Evolutionary conservation across 2,113 vertebrate genomes (phyloP).

Genomic region (Gavia stellata): DNA sequence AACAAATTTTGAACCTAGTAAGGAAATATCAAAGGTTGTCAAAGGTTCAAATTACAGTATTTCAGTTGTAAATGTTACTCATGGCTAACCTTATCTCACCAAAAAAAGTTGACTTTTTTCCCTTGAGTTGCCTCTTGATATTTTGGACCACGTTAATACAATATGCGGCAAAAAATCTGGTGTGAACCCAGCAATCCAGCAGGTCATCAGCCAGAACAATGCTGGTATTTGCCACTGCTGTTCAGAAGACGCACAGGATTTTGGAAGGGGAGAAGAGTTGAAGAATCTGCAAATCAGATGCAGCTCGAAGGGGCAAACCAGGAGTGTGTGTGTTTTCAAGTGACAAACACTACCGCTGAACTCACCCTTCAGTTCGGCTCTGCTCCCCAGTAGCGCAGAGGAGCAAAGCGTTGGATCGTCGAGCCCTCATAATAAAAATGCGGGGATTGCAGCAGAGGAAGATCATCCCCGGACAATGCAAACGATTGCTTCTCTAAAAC

Average conservation of each 20-base stretch:
- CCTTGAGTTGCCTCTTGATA: not conserved
- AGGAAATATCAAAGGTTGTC: constrained; percentile 21
- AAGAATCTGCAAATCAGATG: not conserved
- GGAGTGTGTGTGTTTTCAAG: not conserved
- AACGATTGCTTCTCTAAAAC: not conserved
- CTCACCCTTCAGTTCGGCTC: accelerated
- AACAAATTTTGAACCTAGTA: not conserved
- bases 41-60: not conserved
- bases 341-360: too few species aligned
- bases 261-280: not conserved
- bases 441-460: not conserved
- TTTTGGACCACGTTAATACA: not conserved
- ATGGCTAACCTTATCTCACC: not conserved
- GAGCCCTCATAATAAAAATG: not conserved
- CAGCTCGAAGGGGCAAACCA: not conserved
- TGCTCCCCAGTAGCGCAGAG: not conserved
- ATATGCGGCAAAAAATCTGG: not conserved
- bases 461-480: not conserved
- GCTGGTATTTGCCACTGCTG: not conserved
- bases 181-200: not conserved
- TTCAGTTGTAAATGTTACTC: not conserved
- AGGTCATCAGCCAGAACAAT: not conserved
- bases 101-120: not conserved
- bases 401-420: accelerated
- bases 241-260: not conserved